A percentile compares a stretch with the other conserved stretches of the same genome.
phyloP scores from a whole-genome alignment of 2,113 vertebrate genomes.

The Ammodytes marinus region DNA sequence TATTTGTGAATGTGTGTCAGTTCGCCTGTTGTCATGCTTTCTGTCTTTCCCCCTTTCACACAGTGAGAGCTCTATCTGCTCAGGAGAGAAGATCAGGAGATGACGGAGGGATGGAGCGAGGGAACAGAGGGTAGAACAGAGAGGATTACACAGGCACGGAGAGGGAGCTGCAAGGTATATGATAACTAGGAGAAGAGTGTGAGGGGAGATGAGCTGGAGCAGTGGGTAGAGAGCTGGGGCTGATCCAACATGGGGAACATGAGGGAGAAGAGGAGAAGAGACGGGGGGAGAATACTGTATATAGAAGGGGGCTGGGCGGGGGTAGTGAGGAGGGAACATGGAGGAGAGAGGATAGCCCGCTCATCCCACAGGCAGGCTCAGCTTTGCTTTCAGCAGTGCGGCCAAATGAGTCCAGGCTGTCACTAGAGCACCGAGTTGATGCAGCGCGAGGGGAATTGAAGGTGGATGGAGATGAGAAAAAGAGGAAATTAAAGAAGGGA shows the following conservation, averaged over 20 bases:
- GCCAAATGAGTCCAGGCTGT: constrained; percentile 37
- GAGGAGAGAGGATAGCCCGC: background rate
- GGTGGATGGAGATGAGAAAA: background rate
- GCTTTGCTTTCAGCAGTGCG: constrained; percentile 29
- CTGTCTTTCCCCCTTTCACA: background rate
- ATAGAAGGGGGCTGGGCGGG: background rate
- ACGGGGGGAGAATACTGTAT: background rate
- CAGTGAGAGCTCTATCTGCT: background rate
- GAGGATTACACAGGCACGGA: constrained; percentile 3
- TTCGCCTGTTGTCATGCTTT: background rate
- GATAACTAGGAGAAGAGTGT: background rate
- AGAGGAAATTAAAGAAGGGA: background rate
- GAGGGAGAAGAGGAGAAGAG: background rate
- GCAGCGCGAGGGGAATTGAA: background rate
- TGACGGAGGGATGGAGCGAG: constrained; percentile 3
- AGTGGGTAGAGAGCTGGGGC: background rate
- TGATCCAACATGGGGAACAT: background rate
- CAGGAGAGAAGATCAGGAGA: constrained; percentile 13
- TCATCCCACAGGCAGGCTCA: constrained; percentile 44
- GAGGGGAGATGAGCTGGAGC: background rate
- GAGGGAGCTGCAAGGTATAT: background rate
- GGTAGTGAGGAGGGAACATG: background rate
- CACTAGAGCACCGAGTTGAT: constrained; percentile 1
- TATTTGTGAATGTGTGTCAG: background rate
- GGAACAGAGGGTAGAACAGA: constrained; percentile 9